Percentiles rank a stretch among this genome's conserved stretches.
These are phyloP conservation scores for Dexiosoma caninum DNA, from an alignment of 2,888 invertebrate species.

Conservation along the genomic window DNA sequence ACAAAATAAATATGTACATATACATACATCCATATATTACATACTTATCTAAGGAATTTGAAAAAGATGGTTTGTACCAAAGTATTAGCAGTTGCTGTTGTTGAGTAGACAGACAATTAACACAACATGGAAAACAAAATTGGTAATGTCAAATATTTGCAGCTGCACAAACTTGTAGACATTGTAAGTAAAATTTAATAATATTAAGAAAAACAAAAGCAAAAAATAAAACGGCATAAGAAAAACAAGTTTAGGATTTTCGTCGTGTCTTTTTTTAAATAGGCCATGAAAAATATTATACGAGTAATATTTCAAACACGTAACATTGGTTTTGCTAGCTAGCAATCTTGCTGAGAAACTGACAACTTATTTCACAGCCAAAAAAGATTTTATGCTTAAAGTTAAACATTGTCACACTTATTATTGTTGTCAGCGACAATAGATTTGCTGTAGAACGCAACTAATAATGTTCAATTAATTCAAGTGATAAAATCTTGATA, in stretches of 20 bases:
- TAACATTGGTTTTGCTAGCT: not conserved
- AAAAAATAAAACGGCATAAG: not conserved
- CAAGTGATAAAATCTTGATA: not conserved
- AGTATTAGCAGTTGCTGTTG: not conserved
- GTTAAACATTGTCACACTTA: not conserved
- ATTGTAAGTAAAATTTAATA: constrained; percentile 41
- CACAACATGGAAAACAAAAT: constrained; percentile 10
- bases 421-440: not conserved
- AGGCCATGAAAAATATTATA: constrained; percentile 14
- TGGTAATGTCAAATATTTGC: constrained; percentile 59
- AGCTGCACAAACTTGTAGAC: constrained; percentile 59
- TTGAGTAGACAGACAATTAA: constrained; percentile 24
- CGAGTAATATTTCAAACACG: not conserved
- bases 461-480: not conserved
- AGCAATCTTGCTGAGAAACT: not conserved
- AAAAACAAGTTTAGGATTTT: constrained; percentile 1
- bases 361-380: not conserved
- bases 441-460: too few species aligned
- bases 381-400: not conserved
- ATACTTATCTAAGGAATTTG: constrained; percentile 40
- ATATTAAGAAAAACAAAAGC: not conserved
- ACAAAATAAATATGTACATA: too few species aligned
- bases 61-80: not conserved
- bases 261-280: constrained; percentile 1
- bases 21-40: too few species aligned